Conservation (phyloP, 2,113 vertebrate species). For the Callionymus lyra region DNA sequence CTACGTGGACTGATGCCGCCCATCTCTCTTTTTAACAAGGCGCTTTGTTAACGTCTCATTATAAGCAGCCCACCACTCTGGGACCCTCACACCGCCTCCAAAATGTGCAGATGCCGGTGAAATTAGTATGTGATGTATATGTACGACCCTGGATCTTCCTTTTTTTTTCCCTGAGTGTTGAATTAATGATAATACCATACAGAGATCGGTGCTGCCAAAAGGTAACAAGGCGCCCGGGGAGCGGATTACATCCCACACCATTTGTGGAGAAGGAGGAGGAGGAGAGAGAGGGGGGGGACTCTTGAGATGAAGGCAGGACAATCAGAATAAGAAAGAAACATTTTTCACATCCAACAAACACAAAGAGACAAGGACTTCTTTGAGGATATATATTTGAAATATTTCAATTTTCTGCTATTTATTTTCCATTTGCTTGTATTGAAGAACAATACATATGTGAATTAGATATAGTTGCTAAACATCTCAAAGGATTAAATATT, state of each 20-base stretch:
- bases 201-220: slow-evolving; percentile 72
- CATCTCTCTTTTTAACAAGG: slow-evolving; percentile 62
- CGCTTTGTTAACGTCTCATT: slow-evolving; percentile 71
- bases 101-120: slow-evolving; percentile 72
- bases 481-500: no score
- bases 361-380: no score
- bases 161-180: slow-evolving; percentile 66
- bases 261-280: slow-evolving; percentile 17
- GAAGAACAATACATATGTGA: no score
- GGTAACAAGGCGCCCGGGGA: slow-evolving; percentile 95
- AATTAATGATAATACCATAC: slow-evolving; percentile 77
- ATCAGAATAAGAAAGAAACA: slow-evolving; percentile 46
- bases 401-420: background rate
- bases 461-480: no score
- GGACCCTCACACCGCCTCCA: slow-evolving; percentile 55
- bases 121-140: slow-evolving; percentile 88
- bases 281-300: slow-evolving; percentile 1
- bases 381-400: no score
- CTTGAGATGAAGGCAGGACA: slow-evolving; percentile 56
- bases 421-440: slow-evolving; percentile 2
- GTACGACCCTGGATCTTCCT: slow-evolving; percentile 59
- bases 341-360: slow-evolving; percentile 13
- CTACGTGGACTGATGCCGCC: slow-evolving; percentile 53
- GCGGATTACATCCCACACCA: slow-evolving; percentile 73
- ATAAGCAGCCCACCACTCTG: slow-evolving; percentile 58